A percentile compares a stretch with the other conserved stretches of the same genome.
Conservation (phyloP, 2,888 invertebrate genomes). For the Cataglyphis cursor region DNA sequence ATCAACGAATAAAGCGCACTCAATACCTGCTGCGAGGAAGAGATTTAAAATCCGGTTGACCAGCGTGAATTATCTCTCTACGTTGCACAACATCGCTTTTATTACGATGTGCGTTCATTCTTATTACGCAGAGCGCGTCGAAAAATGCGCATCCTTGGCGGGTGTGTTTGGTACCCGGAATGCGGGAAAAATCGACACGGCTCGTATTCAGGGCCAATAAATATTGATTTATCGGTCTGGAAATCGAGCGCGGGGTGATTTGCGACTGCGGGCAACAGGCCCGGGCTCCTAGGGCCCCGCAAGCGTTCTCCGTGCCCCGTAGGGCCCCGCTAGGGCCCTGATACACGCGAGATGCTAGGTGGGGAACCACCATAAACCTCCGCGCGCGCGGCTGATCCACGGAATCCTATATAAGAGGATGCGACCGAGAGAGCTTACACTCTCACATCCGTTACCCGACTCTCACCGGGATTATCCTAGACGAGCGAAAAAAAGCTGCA, state of each 20-base stretch:
- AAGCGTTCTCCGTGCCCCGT: conserved; percentile 58
- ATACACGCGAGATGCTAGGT: conserved; percentile 50
- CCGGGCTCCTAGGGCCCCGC: conserved; percentile 59
- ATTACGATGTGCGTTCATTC: conserved; percentile 32
- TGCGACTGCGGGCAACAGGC: conserved; percentile 77
- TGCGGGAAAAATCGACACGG: conserved; percentile 70
- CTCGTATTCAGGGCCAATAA: conserved; percentile 79
- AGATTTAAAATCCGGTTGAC: conserved; percentile 22
- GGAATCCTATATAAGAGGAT: conserved; percentile 84
- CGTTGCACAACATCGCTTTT: conserved; percentile 7
- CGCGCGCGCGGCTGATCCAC: conserved; percentile 63
- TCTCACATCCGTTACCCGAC: conserved; percentile 77
- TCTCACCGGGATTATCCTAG: conserved; percentile 68
- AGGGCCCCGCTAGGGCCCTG: conserved; percentile 69
- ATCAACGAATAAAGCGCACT: neutral
- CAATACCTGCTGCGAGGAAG: neutral
- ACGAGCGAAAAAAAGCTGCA: conserved; percentile 38
- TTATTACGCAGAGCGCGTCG: conserved; percentile 23
- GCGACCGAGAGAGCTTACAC: conserved; percentile 75
- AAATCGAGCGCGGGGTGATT: conserved; percentile 85
- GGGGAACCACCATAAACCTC: conserved; percentile 66
- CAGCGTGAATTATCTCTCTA: conserved; percentile 23
- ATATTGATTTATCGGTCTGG: conserved; percentile 84
- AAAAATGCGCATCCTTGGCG: conserved; percentile 2
- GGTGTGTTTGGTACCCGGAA: conserved; percentile 46